These are phyloP conservation scores for Pegoplata infirma DNA, from an alignment of 2,888 invertebrate species.

Conservation along the genomic window DNA sequence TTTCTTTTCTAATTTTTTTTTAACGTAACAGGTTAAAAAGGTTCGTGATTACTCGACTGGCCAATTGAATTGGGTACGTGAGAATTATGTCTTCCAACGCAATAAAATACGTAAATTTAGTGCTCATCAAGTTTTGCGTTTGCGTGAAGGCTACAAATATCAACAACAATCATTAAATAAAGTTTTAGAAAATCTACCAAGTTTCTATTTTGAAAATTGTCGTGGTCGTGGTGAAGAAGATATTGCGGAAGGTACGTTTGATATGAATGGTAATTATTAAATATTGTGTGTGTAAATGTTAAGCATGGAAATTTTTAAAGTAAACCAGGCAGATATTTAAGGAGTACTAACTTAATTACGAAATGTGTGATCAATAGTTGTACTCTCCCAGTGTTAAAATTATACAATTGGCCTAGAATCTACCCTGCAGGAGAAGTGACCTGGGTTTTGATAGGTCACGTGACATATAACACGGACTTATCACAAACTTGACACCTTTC, in stretches of 20 bases:
- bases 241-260: constrained; percentile 74
- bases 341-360: no score
- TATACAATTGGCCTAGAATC: no score
- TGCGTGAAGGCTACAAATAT: constrained; percentile 96
- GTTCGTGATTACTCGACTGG: constrained; percentile 94
- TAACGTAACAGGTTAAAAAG: constrained; percentile 87
- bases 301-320: no score
- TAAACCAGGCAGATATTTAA: no score
- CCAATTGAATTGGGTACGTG: constrained; percentile 95
- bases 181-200: constrained; percentile 94
- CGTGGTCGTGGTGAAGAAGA: constrained; percentile 85
- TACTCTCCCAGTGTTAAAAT: no score
- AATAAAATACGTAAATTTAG: constrained; percentile 97
- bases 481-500: no score
- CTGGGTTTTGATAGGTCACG: no score
- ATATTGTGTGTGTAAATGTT: no score
- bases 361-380: no score
- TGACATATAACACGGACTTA: no score
- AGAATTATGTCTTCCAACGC: constrained; percentile 96
- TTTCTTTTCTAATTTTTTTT: not conserved
- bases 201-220: constrained; percentile 95
- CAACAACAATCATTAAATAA: constrained; percentile 97
- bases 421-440: no score
- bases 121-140: constrained; percentile 91
- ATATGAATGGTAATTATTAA: not conserved